Evolutionary conservation across 2,797 vertebrate species (phyloP).

Genomic region (Macrochelys suwanniensis): DNA sequence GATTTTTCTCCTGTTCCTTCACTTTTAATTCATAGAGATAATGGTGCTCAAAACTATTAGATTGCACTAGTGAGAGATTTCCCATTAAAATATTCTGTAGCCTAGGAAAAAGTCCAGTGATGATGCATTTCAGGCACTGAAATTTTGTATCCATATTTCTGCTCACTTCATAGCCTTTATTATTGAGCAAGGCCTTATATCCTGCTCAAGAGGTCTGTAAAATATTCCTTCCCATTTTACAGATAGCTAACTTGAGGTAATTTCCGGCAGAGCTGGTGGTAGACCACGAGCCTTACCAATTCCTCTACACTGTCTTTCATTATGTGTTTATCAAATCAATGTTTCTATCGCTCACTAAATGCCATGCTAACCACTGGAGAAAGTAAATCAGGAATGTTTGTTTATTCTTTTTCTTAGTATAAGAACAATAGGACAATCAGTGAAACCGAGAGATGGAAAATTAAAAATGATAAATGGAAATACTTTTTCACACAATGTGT

Average conservation of each 20-base stretch:
- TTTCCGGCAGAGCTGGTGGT: neutral
- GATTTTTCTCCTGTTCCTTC: neutral
- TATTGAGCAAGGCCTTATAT: neutral
- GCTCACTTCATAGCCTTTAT: accelerated
- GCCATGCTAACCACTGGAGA: neutral
- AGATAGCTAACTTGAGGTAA: neutral
- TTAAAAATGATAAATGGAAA: neutral
- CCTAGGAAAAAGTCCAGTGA: neutral
- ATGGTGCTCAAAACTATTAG: neutral
- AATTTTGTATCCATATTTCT: accelerated
- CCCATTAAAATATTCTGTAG: neutral
- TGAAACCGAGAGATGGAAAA: neutral
- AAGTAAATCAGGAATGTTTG: neutral
- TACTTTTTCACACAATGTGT: neutral
- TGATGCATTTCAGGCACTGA: too few species aligned
- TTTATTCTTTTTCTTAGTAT: neutral
- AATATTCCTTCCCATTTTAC: neutral
- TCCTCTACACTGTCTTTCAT: neutral
- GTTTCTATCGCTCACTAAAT: neutral
- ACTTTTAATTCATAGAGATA: neutral
- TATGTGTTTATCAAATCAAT: neutral
- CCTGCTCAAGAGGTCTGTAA: accelerated
- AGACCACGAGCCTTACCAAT: neutral
- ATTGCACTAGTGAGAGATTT: neutral
- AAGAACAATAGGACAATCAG: neutral